Evolutionary conservation across 1,140 invertebrate species (phyloP), one percentile per base, ranked within the genome.

Genomic region (Bombus haemorrhoidalis): DNA sequence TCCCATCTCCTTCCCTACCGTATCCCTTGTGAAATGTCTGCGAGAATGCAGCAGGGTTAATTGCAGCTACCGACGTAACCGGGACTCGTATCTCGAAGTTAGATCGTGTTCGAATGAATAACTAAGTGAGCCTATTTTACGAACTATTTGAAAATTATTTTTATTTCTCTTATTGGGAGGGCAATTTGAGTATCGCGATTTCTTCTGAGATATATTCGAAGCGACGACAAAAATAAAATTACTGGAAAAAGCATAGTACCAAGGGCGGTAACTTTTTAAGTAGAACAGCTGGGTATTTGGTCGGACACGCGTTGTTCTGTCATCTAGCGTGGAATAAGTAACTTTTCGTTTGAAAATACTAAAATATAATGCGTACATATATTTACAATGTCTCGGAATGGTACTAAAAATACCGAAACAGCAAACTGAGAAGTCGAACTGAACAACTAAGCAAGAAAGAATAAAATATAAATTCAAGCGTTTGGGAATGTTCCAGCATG

Each of bases 11-110:
- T 15, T 59, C 28, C 10, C 12, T 59, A 22, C 62, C 18, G 1
- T 15, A 37, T 64, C 59, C 41, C 39, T 25, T 43, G 32, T 87
- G 81, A 77, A 88, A 88, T 68, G 81, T 62, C 59, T 66, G 71
- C 62, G 68, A 86, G 62, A 62, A 83, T 79, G 69, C 47, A 22
- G 47, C 80, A 43, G 66, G 80, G 79, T 89, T 89, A 89, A 89
- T 89, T 89, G 84, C 84, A 88, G 84, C 75, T 59, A 88, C 43
- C 47, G 53, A 68, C 37, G 73, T 74, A 81, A 39, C 62, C 47
- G 77, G 68, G 74, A 81, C 34, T 57, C 53, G 68, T 86, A n/a
- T 66, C 37, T 80, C 83, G 25, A 37, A 79, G 71, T 43, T 78
- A 66, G 64, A 59, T 85, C 59, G 62, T 69, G 78, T 75, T 83